Percentiles rank a stretch among this genome's conserved stretches.
Evolutionary conservation across 2,113 vertebrate genomes (phyloP).

Genomic region (Furnarius figulus): DNA sequence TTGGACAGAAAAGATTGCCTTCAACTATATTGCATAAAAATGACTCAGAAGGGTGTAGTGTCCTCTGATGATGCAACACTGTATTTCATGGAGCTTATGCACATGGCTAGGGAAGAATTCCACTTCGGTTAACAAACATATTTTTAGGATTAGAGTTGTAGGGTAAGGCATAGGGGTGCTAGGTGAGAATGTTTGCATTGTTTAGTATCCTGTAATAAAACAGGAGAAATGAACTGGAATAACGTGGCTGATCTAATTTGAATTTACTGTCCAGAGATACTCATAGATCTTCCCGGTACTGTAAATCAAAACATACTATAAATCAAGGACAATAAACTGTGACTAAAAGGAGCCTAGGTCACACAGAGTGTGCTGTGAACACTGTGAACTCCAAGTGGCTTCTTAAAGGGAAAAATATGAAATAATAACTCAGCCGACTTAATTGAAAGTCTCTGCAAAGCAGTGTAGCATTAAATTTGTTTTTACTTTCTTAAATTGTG

Average conservation of each 20-base stretch:
- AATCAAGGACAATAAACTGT: neutral
- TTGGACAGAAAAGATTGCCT: constrained; percentile 18
- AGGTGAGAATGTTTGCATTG: neutral
- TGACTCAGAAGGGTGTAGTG: constrained; percentile 21
- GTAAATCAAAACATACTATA: neutral
- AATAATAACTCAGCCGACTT: neutral
- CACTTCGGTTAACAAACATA: neutral
- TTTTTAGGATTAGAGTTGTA: neutral
- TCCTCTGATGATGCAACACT: neutral
- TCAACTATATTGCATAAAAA: neutral
- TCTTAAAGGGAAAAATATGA: neutral
- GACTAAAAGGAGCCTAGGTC: neutral
- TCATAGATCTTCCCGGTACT: neutral
- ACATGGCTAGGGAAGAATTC: neutral
- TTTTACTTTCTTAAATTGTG: neutral
- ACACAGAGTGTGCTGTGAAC: neutral
- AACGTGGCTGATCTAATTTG: neutral
- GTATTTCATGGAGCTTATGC: neutral
- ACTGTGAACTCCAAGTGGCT: neutral
- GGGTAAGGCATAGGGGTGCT: neutral
- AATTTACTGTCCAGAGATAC: neutral
- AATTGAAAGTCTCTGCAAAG: neutral
- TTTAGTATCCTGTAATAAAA: neutral
- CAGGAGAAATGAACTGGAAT: neutral
- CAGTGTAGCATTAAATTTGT: neutral